A percentile compares a stretch with the other conserved stretches of the same genome.
Conservation (phyloP, 2,113 vertebrate genomes). For the cattle (Bos taurus) region ARS-UCD2.0 NC_037344.1:48653001-48653500, state of each 20-base stretch:
- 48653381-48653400: background rate
- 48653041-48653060: background rate
- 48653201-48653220: background rate
- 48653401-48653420: background rate
- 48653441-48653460: background rate
- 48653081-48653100: background rate
- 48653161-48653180: background rate
- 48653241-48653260: background rate
- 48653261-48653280: background rate
- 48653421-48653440: background rate
- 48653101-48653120: background rate
- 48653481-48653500: background rate
- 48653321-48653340: background rate
- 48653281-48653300: background rate
- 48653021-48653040: background rate
- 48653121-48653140: background rate
- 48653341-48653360: background rate
- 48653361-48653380: background rate
- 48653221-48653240: background rate
- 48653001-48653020: accelerated
- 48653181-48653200: background rate
- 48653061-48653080: background rate
- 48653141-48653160: accelerated
- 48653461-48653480: background rate
- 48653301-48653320: background rate